A percentile compares a stretch with the other conserved stretches of the same genome.
Conservation (phyloP, 1,140 invertebrate genomes). For the Coelopa frigida region DNA sequence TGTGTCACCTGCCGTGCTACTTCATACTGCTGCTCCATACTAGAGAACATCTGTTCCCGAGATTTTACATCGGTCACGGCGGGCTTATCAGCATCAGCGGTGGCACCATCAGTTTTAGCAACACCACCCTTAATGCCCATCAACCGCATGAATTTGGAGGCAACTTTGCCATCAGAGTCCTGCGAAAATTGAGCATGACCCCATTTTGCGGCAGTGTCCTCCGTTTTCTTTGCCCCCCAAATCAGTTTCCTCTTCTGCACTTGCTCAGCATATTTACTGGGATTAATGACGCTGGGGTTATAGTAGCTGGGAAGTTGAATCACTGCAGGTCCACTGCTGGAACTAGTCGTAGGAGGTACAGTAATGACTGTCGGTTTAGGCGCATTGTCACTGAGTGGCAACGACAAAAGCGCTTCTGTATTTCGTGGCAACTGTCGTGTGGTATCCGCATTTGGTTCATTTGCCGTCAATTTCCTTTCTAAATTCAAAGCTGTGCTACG, state of each 20-base stretch:
- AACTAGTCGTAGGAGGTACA: constrained; percentile 7
- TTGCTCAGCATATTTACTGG: constrained; percentile 76
- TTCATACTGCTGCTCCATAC: constrained; percentile 91
- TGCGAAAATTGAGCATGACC: constrained; percentile 76
- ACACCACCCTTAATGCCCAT: constrained; percentile 74
- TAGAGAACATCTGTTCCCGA: constrained; percentile 84
- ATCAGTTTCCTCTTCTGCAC: constrained; percentile 81
- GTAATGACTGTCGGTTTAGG: constrained; percentile 13
- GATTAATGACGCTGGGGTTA: constrained; percentile 73
- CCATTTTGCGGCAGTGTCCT: constrained; percentile 61
- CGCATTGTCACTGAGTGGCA: constrained; percentile 13
- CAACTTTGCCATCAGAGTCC: constrained; percentile 81
- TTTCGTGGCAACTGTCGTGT: not conserved
- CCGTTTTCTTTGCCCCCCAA: constrained; percentile 69
- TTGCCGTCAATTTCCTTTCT: no score
- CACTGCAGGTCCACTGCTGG: not conserved
- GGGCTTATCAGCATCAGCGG: constrained; percentile 17
- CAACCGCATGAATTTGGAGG: constrained; percentile 89
- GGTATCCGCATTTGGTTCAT: not conserved
- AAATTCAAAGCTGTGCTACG: no score
- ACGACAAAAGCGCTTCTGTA: constrained; percentile 11
- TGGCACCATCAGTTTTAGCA: constrained; percentile 4
- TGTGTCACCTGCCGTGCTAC: constrained; percentile 88
- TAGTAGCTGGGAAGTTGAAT: constrained; percentile 61
- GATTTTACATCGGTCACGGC: constrained; percentile 60